phyloP scores from a whole-genome alignment of 2,113 vertebrate species.

The Brachypodius melanocephalos region DNA sequence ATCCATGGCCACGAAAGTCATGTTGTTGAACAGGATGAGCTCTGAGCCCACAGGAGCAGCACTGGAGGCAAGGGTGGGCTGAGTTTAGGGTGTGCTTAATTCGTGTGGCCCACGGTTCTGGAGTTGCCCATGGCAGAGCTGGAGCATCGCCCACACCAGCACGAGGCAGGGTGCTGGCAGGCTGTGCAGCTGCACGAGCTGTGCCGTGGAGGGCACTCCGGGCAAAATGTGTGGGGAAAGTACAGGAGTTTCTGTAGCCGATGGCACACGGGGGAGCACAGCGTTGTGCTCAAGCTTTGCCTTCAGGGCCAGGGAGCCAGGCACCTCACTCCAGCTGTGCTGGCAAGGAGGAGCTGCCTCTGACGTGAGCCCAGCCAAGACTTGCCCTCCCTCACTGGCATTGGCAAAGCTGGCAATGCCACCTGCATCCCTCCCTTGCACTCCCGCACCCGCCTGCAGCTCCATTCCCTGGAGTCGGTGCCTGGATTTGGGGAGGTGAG shows the following conservation, averaged over 20 bases:
- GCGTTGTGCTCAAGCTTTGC: background rate
- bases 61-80: background rate
- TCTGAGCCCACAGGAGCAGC: background rate
- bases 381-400: background rate
- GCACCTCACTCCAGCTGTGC: background rate
- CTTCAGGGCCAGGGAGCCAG: background rate
- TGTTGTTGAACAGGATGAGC: background rate
- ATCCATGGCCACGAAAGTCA: background rate
- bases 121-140: background rate
- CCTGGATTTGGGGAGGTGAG: background rate
- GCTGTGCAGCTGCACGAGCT: background rate
- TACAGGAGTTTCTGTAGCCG: constrained; percentile 24
- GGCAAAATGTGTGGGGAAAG: constrained; percentile 1
- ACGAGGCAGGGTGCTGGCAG: fast-evolving
- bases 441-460: fast-evolving
- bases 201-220: background rate
- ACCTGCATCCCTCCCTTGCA: background rate
- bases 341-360: background rate
- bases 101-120: background rate
- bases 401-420: background rate
- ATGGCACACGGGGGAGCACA: fast-evolving
- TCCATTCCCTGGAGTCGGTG: background rate
- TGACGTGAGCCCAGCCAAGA: background rate
- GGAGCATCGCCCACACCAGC: fast-evolving
- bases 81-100: background rate